phyloP scores from a whole-genome alignment of 1,140 invertebrate genomes.

The Pachypsylla venusta region DNA sequence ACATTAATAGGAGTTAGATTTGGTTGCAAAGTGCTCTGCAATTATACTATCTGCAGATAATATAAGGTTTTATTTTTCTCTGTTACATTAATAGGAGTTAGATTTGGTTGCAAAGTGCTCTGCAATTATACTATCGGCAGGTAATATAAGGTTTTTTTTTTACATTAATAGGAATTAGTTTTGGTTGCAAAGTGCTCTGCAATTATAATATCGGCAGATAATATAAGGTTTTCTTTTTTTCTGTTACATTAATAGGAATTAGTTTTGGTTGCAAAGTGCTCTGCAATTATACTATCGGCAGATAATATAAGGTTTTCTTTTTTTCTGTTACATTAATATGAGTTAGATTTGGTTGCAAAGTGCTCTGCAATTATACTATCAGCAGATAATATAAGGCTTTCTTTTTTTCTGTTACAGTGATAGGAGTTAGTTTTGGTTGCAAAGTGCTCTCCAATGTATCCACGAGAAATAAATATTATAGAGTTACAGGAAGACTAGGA shows the following conservation, averaged over 20 bases:
- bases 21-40: background rate
- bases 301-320: background rate
- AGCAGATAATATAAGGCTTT: background rate
- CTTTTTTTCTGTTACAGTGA: background rate
- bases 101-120: too few species aligned
- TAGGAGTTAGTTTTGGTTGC: background rate
- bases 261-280: background rate
- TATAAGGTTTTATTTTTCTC: background rate
- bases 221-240: background rate
- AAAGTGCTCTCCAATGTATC: slow-evolving; percentile 1
- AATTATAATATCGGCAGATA: too few species aligned
- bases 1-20: background rate
- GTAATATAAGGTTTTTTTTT: background rate
- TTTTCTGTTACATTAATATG: background rate
- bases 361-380: background rate
- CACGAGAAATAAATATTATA: background rate
- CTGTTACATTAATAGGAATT: background rate
- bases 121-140: background rate
- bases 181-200: background rate
- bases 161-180: background rate
- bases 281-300: background rate
- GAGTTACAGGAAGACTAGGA: background rate
- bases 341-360: too few species aligned
- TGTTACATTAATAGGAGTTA: background rate
- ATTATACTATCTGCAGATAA: background rate